Percentiles rank a stretch among this genome's conserved stretches.
Evolutionary conservation across 2,113 vertebrate genomes (phyloP).

Genomic region (Eptatretus burgeri): DNA sequence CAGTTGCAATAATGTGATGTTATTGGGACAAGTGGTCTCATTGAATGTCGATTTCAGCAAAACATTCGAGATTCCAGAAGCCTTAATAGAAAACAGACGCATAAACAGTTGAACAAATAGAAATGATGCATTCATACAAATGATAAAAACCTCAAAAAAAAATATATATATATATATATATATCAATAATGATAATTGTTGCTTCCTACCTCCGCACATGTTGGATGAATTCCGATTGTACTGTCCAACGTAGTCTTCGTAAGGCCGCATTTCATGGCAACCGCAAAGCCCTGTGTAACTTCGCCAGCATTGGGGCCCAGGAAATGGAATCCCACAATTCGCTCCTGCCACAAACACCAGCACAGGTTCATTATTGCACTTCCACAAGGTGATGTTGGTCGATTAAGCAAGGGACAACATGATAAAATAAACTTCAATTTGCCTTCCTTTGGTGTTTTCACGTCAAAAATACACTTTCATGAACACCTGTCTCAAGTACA

Average conservation of each 20-base stretch:
- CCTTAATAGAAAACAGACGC: background rate
- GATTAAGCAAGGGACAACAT: too few species aligned
- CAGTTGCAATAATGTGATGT: background rate
- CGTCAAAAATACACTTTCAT: too few species aligned
- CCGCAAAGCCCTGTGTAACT: slow-evolving; percentile 65
- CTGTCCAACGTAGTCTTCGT: slow-evolving; percentile 50
- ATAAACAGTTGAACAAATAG: background rate
- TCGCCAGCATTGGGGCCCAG: slow-evolving; percentile 80
- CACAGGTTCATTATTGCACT: too few species aligned
- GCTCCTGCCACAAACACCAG: slow-evolving; percentile 20
- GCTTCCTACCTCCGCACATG: slow-evolving; percentile 51
- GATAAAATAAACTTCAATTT: too few species aligned
- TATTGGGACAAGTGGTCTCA: background rate
- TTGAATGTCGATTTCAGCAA: background rate
- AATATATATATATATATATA: too few species aligned
- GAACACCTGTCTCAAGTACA: too few species aligned
- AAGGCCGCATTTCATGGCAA: slow-evolving; percentile 62
- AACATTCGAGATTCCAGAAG: background rate
- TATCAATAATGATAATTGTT: background rate
- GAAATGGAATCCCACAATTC: slow-evolving; percentile 66
- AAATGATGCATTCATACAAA: background rate
- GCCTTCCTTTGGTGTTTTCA: too few species aligned
- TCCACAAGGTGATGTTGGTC: too few species aligned
- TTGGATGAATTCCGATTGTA: slow-evolving; percentile 84
- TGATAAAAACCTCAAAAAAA: background rate